These are phyloP conservation scores for Drosophila anomelani DNA, from an alignment of 2,888 invertebrate species.

Conservation along the genomic window DNA sequence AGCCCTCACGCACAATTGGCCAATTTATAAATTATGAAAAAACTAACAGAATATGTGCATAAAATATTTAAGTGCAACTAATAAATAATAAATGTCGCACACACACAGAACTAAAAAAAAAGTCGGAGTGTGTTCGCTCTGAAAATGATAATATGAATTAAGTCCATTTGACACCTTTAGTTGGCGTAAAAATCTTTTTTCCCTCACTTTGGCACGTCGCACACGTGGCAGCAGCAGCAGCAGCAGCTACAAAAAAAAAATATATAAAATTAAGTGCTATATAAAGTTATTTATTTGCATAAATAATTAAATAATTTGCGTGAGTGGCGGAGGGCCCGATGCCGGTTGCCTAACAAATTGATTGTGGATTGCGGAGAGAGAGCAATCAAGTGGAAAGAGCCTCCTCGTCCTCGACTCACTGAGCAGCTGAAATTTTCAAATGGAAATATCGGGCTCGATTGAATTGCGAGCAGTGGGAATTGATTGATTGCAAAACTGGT, in stretches of 20 bases:
- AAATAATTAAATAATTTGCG: constrained; percentile 66
- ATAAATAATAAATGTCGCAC: constrained; percentile 69
- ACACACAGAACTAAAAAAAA: constrained; percentile 12
- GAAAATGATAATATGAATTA: constrained; percentile 57
- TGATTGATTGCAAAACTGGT: constrained; percentile 40
- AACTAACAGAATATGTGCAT: constrained; percentile 45
- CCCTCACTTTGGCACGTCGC: constrained; percentile 33
- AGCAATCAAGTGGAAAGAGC: constrained; percentile 42
- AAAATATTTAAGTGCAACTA: constrained; percentile 67
- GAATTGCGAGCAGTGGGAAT: constrained; percentile 27
- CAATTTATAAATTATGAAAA: constrained; percentile 42
- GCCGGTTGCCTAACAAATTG: constrained; percentile 55
- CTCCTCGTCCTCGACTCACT: constrained; percentile 35
- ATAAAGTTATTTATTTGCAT: constrained; percentile 63
- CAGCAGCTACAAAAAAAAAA: neutral
- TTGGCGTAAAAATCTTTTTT: constrained; percentile 53
- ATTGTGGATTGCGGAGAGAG: constrained; percentile 31
- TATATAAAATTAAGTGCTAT: constrained; percentile 49
- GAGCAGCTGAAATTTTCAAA: constrained; percentile 48
- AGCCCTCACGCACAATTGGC: constrained; percentile 47
- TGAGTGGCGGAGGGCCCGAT: constrained; percentile 36
- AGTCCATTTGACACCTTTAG: constrained; percentile 77
- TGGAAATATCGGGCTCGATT: constrained; percentile 33
- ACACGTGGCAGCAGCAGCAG: constrained; percentile 3
- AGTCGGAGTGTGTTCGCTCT: neutral